phyloP scores from a whole-genome alignment of 2,888 invertebrate genomes.

The Neocrepidodera transversa region DNA sequence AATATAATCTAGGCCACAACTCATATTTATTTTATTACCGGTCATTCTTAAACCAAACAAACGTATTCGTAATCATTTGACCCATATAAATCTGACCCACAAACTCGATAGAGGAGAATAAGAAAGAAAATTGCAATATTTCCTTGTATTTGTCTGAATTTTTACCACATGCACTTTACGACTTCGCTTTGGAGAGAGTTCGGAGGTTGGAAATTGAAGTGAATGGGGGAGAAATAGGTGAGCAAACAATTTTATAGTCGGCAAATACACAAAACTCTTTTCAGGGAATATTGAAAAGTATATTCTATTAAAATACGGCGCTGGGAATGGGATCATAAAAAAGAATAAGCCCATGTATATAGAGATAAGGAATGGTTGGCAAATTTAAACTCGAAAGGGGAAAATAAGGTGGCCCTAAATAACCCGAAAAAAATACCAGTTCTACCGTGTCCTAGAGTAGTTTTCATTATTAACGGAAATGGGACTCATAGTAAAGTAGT shows the following conservation, averaged over 20 bases:
- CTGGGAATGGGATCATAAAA: no score
- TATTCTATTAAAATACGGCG: not conserved
- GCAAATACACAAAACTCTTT: slow-evolving; percentile 6
- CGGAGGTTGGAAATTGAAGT: slow-evolving; percentile 2
- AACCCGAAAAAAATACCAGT: no score
- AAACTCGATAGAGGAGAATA: slow-evolving; percentile 5
- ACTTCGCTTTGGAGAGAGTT: not conserved
- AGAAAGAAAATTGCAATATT: slow-evolving; percentile 10
- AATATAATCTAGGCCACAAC: no score
- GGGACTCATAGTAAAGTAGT: no score
- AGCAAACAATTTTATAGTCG: slow-evolving; percentile 4
- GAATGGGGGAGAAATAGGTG: not conserved
- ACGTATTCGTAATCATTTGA: not conserved
- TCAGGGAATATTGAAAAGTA: slow-evolving; percentile 5
- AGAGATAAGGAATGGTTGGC: no score
- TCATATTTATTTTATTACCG: no score
- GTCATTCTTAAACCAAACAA: not conserved
- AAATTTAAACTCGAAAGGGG: no score
- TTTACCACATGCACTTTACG: slow-evolving; percentile 9
- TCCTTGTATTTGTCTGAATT: slow-evolving; percentile 7
- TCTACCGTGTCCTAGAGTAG: no score
- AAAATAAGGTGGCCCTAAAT: no score
- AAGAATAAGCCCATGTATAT: no score
- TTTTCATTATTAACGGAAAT: no score
- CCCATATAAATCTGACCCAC: slow-evolving; percentile 8